Evolutionary conservation across 2,113 vertebrate genomes (phyloP).

Genomic region (Anoplopoma fimbria): DNA sequence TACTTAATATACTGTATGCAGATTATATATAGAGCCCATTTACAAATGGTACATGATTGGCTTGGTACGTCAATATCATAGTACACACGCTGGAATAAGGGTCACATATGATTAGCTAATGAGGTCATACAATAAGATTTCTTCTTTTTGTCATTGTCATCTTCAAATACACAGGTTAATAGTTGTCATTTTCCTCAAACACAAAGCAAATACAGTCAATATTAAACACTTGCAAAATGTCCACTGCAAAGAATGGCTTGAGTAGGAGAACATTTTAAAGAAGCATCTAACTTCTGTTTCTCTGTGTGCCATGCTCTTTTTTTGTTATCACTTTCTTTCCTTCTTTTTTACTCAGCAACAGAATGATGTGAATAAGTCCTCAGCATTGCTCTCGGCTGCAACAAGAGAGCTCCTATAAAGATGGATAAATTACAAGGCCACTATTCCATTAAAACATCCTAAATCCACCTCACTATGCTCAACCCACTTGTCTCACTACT

Average conservation of each 20-base stretch:
- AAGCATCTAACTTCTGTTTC: slow-evolving; percentile 28
- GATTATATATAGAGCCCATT: slow-evolving; percentile 79
- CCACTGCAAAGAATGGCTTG: slow-evolving; percentile 70
- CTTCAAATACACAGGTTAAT: slow-evolving; percentile 78
- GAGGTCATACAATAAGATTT: slow-evolving; percentile 66
- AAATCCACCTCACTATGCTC: slow-evolving; percentile 44
- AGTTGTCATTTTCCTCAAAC: slow-evolving; percentile 59
- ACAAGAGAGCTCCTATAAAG: slow-evolving; percentile 59
- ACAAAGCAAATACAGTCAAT: slow-evolving; percentile 64
- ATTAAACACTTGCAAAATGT: slow-evolving; percentile 76
- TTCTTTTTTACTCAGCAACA: slow-evolving; percentile 54
- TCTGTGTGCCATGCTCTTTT: slow-evolving; percentile 54
- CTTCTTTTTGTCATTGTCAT: slow-evolving; percentile 54
- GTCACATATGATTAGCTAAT: slow-evolving; percentile 68
- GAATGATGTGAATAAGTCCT: slow-evolving; percentile 45
- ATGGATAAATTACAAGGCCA: slow-evolving; percentile 78
- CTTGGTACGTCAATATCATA: slow-evolving; percentile 75
- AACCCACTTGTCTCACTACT: slow-evolving; percentile 31
- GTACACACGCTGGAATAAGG: slow-evolving; percentile 73
- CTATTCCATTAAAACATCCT: slow-evolving; percentile 74
- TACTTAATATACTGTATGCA: slow-evolving; percentile 73
- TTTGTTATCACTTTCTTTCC: slow-evolving; percentile 29
- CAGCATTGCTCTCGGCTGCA: slow-evolving; percentile 41
- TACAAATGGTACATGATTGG: slow-evolving; percentile 72
- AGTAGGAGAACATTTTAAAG: slow-evolving; percentile 38